Conservation (phyloP, 2,113 vertebrate genomes). For the Genyomyrus donnyi region DNA sequence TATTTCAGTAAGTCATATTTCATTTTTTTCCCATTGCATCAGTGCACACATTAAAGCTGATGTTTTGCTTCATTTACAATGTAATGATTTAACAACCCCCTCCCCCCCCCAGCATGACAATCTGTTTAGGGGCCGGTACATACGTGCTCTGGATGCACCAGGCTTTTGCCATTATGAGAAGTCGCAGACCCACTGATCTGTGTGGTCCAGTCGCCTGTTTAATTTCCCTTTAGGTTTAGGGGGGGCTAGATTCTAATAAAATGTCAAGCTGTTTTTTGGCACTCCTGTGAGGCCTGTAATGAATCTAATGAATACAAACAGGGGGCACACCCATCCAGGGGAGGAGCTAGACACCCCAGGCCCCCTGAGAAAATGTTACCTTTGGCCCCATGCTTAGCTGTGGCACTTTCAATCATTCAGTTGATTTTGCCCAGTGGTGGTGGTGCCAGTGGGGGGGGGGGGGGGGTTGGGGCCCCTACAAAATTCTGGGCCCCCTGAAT, state of each 20-base stretch:
- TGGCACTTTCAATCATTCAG: background rate
- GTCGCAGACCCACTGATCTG: conserved; percentile 67
- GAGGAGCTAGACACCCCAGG: background rate
- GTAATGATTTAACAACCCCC: conserved; percentile 61
- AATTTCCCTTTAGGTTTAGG: conserved; percentile 90
- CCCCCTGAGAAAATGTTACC: background rate
- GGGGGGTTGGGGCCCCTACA: background rate
- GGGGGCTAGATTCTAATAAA: conserved; percentile 85
- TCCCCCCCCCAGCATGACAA: conserved; percentile 40
- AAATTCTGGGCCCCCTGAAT: background rate
- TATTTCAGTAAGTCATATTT: background rate
- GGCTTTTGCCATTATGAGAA: conserved; percentile 69
- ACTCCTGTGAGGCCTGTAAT: conserved; percentile 92
- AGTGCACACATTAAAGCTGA: conserved; percentile 52
- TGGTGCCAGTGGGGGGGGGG: too few species aligned
- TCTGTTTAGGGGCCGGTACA: conserved; percentile 67
- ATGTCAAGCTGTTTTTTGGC: conserved; percentile 89
- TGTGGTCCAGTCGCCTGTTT: conserved; percentile 73
- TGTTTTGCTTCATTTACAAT: conserved; percentile 69
- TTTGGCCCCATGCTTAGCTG: too few species aligned
- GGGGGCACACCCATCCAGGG: conserved; percentile 69
- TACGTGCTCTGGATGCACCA: conserved; percentile 70
- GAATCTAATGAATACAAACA: conserved; percentile 88
- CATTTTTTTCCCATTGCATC: conserved; percentile 29
- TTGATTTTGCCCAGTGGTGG: background rate